These are phyloP conservation scores for Melanotaenia maccullochi DNA, from an alignment of 2,797 vertebrate genomes.

Conservation along the genomic window DNA sequence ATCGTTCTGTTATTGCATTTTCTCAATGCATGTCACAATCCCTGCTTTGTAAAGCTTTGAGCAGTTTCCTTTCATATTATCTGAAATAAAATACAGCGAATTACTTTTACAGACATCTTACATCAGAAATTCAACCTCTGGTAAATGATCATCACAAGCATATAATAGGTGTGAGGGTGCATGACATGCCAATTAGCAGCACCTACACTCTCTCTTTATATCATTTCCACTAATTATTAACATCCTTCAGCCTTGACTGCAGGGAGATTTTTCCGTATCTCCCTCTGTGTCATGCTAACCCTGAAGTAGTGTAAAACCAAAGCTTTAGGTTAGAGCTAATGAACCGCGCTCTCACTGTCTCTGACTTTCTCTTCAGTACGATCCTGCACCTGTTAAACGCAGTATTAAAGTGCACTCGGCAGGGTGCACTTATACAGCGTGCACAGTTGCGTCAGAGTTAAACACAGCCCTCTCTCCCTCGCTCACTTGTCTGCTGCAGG, in stretches of 20 bases:
- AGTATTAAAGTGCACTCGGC: slow-evolving; percentile 73
- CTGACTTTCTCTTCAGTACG: slow-evolving; percentile 29
- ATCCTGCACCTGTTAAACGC: slow-evolving; percentile 72
- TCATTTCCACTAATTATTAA: slow-evolving; percentile 62
- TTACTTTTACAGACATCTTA: neutral
- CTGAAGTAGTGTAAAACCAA: slow-evolving; percentile 41
- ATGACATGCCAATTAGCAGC: slow-evolving; percentile 3
- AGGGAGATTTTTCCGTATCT: slow-evolving; percentile 49
- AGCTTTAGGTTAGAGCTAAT: slow-evolving; percentile 58
- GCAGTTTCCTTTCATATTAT: neutral
- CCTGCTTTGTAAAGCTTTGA: neutral
- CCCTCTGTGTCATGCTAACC: slow-evolving; percentile 39
- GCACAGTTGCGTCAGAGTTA: slow-evolving; percentile 62
- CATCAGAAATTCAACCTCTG: neutral
- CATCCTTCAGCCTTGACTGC: slow-evolving; percentile 53
- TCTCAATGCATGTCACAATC: neutral
- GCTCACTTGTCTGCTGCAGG: slow-evolving; percentile 56
- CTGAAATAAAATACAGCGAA: no score
- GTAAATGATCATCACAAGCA: slow-evolving; percentile 13
- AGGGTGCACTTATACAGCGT: slow-evolving; percentile 66
- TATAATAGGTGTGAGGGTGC: neutral
- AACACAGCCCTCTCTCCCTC: slow-evolving; percentile 54
- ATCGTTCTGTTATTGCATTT: neutral
- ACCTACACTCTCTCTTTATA: slow-evolving; percentile 22
- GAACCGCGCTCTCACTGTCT: slow-evolving; percentile 33